Conservation (phyloP, 2,113 vertebrate species). For the Ramphastos sulfuratus region DNA sequence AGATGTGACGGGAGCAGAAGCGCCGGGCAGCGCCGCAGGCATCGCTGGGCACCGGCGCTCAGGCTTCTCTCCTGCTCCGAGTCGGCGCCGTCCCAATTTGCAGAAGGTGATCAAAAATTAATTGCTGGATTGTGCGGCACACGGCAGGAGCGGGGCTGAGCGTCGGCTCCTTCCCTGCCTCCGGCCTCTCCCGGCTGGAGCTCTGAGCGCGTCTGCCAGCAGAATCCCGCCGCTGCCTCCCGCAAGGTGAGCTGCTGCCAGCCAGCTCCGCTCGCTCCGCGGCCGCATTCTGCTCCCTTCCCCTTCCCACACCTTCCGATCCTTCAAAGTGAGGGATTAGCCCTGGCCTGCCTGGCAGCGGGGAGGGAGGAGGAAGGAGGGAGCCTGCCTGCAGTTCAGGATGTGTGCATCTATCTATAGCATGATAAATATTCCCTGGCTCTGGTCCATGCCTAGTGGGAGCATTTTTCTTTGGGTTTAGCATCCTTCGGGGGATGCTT, state of each 20-base stretch:
- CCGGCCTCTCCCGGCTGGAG: background rate
- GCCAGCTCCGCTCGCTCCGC: background rate
- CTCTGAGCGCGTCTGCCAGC: background rate
- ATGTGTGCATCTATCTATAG: background rate
- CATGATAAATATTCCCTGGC: background rate
- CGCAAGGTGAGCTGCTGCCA: constrained; percentile 14
- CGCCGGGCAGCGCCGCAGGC: fast-evolving
- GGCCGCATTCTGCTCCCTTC: background rate
- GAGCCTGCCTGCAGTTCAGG: background rate
- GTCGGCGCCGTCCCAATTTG: background rate
- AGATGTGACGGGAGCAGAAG: background rate
- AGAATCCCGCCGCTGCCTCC: background rate
- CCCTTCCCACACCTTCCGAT: background rate
- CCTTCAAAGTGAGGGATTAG: constrained; percentile 51
- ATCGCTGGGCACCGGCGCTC: background rate
- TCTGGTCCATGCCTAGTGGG: background rate
- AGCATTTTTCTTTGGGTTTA: background rate
- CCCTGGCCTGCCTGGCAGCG: background rate
- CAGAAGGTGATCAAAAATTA: constrained; percentile 54
- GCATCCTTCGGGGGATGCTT: background rate
- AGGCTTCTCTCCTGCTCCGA: background rate
- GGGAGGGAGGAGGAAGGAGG: background rate
- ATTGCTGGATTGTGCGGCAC: constrained; percentile 30
- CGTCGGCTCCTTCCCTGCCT: background rate
- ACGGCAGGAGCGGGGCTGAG: constrained; percentile 17